Evolutionary conservation across 2,797 vertebrate species (phyloP), one percentile per base, ranked within the genome.

Genomic region (Buceros bicornis): DNA sequence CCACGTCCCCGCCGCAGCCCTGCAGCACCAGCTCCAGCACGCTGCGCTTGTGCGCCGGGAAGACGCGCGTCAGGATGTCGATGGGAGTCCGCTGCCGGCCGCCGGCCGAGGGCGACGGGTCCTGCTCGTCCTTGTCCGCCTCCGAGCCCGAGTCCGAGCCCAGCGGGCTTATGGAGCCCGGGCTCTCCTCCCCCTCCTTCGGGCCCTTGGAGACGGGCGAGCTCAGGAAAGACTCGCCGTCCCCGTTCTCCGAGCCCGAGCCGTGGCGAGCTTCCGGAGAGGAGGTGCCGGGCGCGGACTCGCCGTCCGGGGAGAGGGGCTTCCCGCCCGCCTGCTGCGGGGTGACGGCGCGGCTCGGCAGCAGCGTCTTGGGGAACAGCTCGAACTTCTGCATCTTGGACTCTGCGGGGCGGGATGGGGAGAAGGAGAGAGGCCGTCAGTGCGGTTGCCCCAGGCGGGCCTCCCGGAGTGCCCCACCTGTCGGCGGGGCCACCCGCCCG

Each of bases 1-100:
- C 99, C 98, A 99, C 99, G 96, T 99, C 99, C 79, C 99, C 99
- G 13, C 99, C 99, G 97, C 99, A 99, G 97, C 99, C 99, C 97
- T 99, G 99, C 95, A 99, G 97, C 64, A 99, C 99, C 83, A 99
- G 98, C 98, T 99, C 99, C 97, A 99, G 98, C 77, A 99, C 99
- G 96, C 99, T 99, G 53, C 99, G 98, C 97, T 99, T 99, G 98
- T 99, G 99, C 90, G 98, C 99, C 50, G 99, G 99, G 97, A 99
- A 99, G 50, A 99, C 99, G 31, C 99, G 98, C 50, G 99, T 99
- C 96, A 99, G 97, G 97, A 99, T 99, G 98, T 99, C 99, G 96
- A 99, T 98, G 96, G 99, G 99, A 97, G 99, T 99, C 99, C 99
- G 99, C 97, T 99, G 99, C 51, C 99, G 98, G 43, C 98, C 98